Conservation (phyloP, 2,888 invertebrate species). For the Neelides folsomi region DNA sequence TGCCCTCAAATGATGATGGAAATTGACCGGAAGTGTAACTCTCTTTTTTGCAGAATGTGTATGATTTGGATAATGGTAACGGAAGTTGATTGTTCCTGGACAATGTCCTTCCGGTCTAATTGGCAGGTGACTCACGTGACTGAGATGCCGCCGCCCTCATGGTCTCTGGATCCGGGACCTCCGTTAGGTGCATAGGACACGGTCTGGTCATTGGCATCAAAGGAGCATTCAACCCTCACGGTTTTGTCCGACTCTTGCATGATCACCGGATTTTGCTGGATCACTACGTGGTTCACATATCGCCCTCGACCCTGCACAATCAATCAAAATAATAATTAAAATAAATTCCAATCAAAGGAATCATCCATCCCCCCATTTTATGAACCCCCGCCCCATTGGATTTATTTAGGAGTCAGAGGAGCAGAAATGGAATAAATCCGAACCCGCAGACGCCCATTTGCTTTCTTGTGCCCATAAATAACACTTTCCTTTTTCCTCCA, state of each 20-base stretch:
- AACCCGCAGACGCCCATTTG: neutral
- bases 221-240: conserved; percentile 40
- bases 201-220: conserved; percentile 40
- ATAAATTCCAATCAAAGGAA: no score
- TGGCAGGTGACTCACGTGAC: conserved; percentile 36
- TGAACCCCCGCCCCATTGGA: no score
- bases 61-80: neutral
- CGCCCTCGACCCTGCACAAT: conserved; percentile 36
- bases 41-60: no score
- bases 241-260: conserved; percentile 41
- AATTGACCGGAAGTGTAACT: no score
- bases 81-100: conserved; percentile 10
- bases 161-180: conserved; percentile 34
- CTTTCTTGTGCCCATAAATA: no score
- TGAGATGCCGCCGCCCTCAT: conserved; percentile 36
- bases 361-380: no score
- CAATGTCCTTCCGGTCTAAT: conserved; percentile 19
- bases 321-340: no score
- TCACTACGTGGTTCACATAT: conserved; percentile 40
- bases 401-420: no score
- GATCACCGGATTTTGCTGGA: conserved; percentile 41
- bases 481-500: no score
- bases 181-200: conserved; percentile 38
- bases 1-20: no score
- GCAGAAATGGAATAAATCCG: neutral